These are phyloP conservation scores for Gerris lacustris DNA, from an alignment of 2,888 invertebrate genomes.

Conservation along the genomic window DNA sequence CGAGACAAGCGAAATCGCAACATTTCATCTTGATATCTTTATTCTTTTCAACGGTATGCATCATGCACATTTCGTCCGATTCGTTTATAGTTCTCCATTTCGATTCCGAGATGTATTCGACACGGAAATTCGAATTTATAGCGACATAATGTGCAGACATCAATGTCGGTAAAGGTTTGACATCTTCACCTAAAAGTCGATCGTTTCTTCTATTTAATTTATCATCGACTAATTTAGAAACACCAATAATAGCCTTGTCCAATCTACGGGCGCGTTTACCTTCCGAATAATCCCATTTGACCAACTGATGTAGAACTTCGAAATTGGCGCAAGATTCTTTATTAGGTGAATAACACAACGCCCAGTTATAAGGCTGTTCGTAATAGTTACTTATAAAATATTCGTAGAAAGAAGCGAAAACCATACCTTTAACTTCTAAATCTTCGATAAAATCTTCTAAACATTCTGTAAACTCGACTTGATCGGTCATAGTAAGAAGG, in stretches of 20 bases:
- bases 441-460: conserved; percentile 2
- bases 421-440: neutral
- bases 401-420: neutral
- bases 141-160: neutral
- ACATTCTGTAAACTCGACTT: neutral
- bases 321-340: neutral
- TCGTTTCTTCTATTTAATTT: neutral
- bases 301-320: neutral
- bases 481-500: neutral
- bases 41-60: neutral
- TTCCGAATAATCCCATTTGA: neutral
- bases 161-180: neutral
- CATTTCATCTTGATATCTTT: neutral
- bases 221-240: neutral
- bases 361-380: neutral
- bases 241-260: neutral
- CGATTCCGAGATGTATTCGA: neutral
- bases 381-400: neutral
- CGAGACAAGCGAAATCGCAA: neutral
- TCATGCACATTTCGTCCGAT: neutral
- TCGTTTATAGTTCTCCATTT: neutral
- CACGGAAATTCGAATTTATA: neutral
- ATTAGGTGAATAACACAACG: neutral
- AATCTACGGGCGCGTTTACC: neutral
- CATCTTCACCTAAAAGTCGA: neutral